Percentiles rank a stretch among this genome's conserved stretches.
These are phyloP conservation scores for Thunnus maccoyii DNA, from an alignment of 2,113 vertebrate genomes.

Conservation along the genomic window DNA sequence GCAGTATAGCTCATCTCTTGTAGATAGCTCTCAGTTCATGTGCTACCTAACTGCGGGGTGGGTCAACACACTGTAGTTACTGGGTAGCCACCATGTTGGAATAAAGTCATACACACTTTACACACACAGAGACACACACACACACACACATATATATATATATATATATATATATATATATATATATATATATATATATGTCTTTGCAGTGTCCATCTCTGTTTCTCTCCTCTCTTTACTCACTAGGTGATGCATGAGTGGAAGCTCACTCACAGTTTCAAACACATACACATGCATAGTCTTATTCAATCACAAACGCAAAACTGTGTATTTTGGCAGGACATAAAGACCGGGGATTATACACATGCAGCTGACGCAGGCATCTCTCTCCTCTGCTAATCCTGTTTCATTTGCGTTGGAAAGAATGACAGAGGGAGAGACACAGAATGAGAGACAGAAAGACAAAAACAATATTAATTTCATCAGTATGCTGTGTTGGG, in stretches of 20 bases:
- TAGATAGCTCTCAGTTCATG: not conserved
- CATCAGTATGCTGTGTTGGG: slow-evolving; percentile 44
- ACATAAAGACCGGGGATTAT: slow-evolving; percentile 78
- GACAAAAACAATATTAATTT: slow-evolving; percentile 71
- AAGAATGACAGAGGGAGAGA: slow-evolving; percentile 45
- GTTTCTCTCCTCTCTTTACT: slow-evolving; percentile 39
- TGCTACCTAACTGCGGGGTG: slow-evolving; percentile 3
- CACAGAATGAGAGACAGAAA: slow-evolving; percentile 29
- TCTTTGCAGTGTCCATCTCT: not conserved
- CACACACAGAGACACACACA: too few relatives aligned
- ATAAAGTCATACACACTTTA: slow-evolving; percentile 2
- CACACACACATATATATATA: too few relatives aligned
- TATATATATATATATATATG: too few relatives aligned
- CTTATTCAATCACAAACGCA: slow-evolving; percentile 51
- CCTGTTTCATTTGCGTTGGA: slow-evolving; percentile 79
- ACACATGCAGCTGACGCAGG: slow-evolving; percentile 72
- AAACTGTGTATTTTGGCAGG: slow-evolving; percentile 76
- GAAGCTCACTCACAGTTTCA: slow-evolving; percentile 31
- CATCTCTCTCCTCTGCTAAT: slow-evolving; percentile 72
- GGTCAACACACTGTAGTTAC: slow-evolving; percentile 13
- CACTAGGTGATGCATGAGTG: slow-evolving; percentile 15
- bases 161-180: too few relatives aligned
- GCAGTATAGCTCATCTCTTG: not conserved
- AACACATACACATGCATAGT: slow-evolving; percentile 45
- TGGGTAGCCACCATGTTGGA: not conserved